A percentile compares a stretch with the other conserved stretches of the same genome.
These are phyloP conservation scores for Drosophila orena DNA, from an alignment of 1,140 invertebrate genomes.

Conservation along the genomic window DNA sequence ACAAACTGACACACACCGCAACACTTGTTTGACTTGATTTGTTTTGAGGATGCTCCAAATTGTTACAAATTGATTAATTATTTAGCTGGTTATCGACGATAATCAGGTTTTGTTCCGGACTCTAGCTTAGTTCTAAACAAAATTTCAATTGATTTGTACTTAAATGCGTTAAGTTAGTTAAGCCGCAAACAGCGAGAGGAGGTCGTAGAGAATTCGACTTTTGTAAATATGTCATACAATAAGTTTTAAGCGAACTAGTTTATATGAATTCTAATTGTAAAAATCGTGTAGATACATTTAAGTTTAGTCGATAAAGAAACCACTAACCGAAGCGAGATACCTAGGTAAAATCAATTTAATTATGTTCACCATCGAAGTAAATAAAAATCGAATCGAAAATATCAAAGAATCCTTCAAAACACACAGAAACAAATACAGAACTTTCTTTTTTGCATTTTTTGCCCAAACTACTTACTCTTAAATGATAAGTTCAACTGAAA, in stretches of 20 bases:
- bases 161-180: conserved; percentile 73
- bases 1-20: conserved; percentile 37
- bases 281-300: conserved; percentile 74
- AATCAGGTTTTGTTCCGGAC: conserved; percentile 58
- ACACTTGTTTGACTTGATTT: conserved; percentile 49
- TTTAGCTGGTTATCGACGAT: conserved; percentile 55
- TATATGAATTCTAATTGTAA: conserved; percentile 75
- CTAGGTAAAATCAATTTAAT: conserved; percentile 76
- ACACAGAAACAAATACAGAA: conserved; percentile 46
- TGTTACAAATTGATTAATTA: conserved; percentile 63
- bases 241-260: conserved; percentile 79
- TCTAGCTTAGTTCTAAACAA: conserved; percentile 55
- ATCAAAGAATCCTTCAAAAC: conserved; percentile 53
- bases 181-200: conserved; percentile 19
- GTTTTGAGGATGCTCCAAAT: conserved; percentile 58
- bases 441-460: conserved; percentile 40
- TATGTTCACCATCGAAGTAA: conserved; percentile 70
- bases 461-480: conserved; percentile 23
- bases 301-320: conserved; percentile 68
- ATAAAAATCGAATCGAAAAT: conserved; percentile 48
- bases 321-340: conserved; percentile 42
- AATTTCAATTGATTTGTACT: conserved; percentile 75
- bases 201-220: conserved; percentile 57
- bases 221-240: conserved; percentile 79
- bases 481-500: conserved; percentile 38